Evolutionary conservation across 2,888 invertebrate species (phyloP), one percentile per base, ranked within the genome.

Genomic region (Lasioglossum calceatum): DNA sequence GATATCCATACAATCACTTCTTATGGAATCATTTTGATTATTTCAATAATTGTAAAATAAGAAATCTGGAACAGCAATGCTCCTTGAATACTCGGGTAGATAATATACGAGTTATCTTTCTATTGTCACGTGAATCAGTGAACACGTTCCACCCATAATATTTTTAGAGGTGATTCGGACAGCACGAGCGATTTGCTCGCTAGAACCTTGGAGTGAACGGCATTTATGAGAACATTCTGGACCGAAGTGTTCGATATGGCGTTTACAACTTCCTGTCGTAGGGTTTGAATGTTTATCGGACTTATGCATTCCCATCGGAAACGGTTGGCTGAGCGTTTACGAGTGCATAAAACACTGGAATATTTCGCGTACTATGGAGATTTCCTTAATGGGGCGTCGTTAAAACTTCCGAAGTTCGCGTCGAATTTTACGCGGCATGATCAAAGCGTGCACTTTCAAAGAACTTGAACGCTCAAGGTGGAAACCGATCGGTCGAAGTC

Each of bases 371-470:
- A 75, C 39, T 14, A 64, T 67, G 8, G 50, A 39, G 74, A 80
- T 50, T 74, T 47, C 50, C 74, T 67, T 74, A 80, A 80, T 75
- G 75, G 39, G n/a, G n/a, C 50, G 42, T 82, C 76, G 50, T 77
- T 84, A 76, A 76, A 82, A 77, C 71, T 64, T 84, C 16, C 71
- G 36, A 44, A 47, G 61, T 42, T 5, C 23, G 12, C 44, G 50
- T 42, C 32, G 61, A 67, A 82, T 82, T 76, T 84, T 50, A 61
- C 58, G 50, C 23, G 39, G 27, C 50, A 2, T n/a, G 71, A 82
- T 82, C 82, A 83, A 84, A 82, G 72, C 42, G 36, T 44, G 16
- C 2, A 19, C 16, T 67, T 23, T 12, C 16, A 23, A 42, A 32
- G 27, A 58, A 71, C 50, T 32, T 50, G 27, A n/a, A 71, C 39